phyloP scores from a whole-genome alignment of 2,888 invertebrate genomes.

The Dione juno region DNA sequence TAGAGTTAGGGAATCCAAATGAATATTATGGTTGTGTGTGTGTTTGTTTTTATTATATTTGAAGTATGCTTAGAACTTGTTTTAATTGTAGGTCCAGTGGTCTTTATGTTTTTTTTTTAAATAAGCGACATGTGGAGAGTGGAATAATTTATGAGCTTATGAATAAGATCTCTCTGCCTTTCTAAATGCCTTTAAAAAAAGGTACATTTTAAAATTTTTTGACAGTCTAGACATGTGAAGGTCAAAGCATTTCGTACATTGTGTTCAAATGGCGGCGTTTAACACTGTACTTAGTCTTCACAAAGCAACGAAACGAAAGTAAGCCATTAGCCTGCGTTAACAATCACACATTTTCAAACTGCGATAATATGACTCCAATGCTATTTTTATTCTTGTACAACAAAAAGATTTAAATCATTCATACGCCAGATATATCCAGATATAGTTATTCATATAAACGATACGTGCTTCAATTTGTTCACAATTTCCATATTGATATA shows the following conservation, averaged over 20 bases:
- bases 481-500: slow-evolving; percentile 23
- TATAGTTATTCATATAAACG: background rate
- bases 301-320: too few relatives aligned
- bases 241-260: too few relatives aligned
- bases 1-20: background rate
- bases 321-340: too few relatives aligned
- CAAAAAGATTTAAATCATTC: background rate
- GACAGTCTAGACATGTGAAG: too few relatives aligned
- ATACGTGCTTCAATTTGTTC: background rate
- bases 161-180: background rate
- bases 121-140: background rate
- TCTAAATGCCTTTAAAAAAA: background rate
- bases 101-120: background rate
- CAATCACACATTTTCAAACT: too few relatives aligned
- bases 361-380: background rate
- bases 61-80: too few relatives aligned
- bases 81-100: too few relatives aligned
- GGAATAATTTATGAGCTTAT: background rate
- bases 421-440: background rate
- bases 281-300: too few relatives aligned
- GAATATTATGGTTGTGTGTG: background rate
- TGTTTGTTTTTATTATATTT: background rate
- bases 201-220: too few relatives aligned
- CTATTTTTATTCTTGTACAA: background rate
- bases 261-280: too few relatives aligned